These are phyloP conservation scores for Nomada fabriciana DNA, from an alignment of 2,888 invertebrate genomes.

Conservation along the genomic window DNA sequence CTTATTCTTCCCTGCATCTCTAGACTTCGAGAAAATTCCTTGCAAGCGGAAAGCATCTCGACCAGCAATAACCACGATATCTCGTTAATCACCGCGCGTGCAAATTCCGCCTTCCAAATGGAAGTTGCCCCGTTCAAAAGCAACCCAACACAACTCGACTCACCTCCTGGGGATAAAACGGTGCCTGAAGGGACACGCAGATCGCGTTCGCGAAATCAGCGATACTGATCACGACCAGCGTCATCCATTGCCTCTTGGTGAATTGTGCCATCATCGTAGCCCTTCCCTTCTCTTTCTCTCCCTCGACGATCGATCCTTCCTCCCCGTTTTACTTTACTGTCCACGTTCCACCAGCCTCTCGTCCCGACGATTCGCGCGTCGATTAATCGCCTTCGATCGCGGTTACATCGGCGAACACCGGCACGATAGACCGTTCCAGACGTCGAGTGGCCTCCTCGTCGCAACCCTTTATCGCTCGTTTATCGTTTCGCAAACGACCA, in stretches of 20 bases:
- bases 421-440: neutral
- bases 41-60: too few relatives aligned
- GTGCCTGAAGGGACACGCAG: slow-evolving; percentile 93
- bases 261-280: slow-evolving; percentile 87
- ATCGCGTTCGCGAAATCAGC: slow-evolving; percentile 94
- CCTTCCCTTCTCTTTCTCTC: neutral
- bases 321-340: too few relatives aligned
- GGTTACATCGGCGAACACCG: neutral
- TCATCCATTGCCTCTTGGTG: slow-evolving; percentile 91
- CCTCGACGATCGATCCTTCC: too few relatives aligned
- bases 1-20: too few relatives aligned
- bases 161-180: slow-evolving; percentile 94
- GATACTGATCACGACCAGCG: slow-evolving; percentile 91
- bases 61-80: too few relatives aligned
- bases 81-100: too few relatives aligned
- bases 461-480: slow-evolving; percentile 19
- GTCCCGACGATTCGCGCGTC: neutral
- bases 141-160: slow-evolving; percentile 52
- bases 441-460: neutral
- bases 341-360: neutral
- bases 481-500: neutral
- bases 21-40: too few relatives aligned
- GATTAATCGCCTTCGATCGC: too few relatives aligned
- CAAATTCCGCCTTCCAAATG: too few relatives aligned
- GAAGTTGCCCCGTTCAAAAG: too few relatives aligned